A percentile compares a stretch with the other conserved stretches of the same genome.
Conservation (phyloP, 2,888 invertebrate genomes). For the Pseudeuparius sepicola region DNA sequence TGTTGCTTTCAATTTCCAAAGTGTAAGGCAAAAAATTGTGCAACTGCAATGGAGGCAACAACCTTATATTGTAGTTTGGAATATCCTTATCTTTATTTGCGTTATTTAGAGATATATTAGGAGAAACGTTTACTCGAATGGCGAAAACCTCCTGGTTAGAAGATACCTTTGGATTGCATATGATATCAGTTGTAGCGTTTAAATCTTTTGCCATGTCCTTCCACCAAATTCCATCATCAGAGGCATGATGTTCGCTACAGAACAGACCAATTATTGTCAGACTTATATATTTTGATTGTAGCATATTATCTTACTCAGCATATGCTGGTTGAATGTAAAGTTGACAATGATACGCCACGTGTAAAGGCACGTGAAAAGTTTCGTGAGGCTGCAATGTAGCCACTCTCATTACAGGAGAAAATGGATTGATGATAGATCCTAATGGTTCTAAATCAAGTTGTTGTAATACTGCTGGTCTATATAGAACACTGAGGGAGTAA, state of each 20-base stretch:
- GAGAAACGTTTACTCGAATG: slow-evolving; percentile 45
- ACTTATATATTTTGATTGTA: too few species aligned
- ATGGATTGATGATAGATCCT: slow-evolving; percentile 63
- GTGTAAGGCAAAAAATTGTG: slow-evolving; percentile 71
- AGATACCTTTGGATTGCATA: slow-evolving; percentile 55
- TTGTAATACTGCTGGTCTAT: slow-evolving; percentile 61
- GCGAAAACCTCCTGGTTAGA: slow-evolving; percentile 54
- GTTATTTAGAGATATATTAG: slow-evolving; percentile 31
- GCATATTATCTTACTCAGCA: slow-evolving; percentile 64
- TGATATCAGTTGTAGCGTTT: slow-evolving; percentile 54
- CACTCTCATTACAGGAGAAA: slow-evolving; percentile 62
- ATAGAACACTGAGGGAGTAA: slow-evolving; percentile 62
- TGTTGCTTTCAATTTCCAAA: slow-evolving; percentile 47
- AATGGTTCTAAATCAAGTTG: slow-evolving; percentile 52
- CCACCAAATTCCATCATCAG: slow-evolving; percentile 60
- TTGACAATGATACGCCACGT: slow-evolving; percentile 72
- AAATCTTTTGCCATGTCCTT: slow-evolving; percentile 60
- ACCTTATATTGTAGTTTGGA: slow-evolving; percentile 61
- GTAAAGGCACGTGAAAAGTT: slow-evolving; percentile 64
- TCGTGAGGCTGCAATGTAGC: slow-evolving; percentile 65
- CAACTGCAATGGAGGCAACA: slow-evolving; percentile 64
- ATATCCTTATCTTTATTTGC: slow-evolving; percentile 39
- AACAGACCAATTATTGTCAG: too few species aligned
- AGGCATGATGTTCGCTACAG: slow-evolving; percentile 1
- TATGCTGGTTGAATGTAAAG: slow-evolving; percentile 64